Conservation (phyloP, 2,113 vertebrate genomes). For the Nyctereutes procyonoides region DNA sequence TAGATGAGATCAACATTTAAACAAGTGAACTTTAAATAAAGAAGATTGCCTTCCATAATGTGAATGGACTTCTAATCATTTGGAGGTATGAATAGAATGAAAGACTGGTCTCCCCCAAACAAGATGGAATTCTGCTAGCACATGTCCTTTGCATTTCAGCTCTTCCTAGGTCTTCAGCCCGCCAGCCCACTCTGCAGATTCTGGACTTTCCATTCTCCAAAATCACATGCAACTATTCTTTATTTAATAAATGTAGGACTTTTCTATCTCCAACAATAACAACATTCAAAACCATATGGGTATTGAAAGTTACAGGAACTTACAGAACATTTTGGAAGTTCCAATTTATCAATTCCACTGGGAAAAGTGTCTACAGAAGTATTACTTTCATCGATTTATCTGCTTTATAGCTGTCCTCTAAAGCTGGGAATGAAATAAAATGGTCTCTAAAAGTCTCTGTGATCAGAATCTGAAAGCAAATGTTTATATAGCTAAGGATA, state of each 20-base stretch:
- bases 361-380: background rate
- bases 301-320: background rate
- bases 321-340: background rate
- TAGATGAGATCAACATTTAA: background rate
- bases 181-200: background rate
- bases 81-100: background rate
- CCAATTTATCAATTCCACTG: background rate
- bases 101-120: background rate
- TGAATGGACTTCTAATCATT: background rate
- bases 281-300: background rate
- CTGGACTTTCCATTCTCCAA: background rate
- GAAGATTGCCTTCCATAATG: background rate
- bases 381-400: background rate
- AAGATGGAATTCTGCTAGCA: background rate
- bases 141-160: background rate
- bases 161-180: background rate
- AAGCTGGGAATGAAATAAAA: background rate
- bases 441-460: background rate
- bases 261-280: background rate
- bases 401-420: slow-evolving; percentile 21
- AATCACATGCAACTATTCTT: background rate
- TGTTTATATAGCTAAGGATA: background rate
- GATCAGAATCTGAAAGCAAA: slow-evolving; percentile 4
- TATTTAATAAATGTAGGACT: background rate
- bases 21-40: background rate